Conservation (phyloP, 2,797 vertebrate genomes). For the Poeciliopsis infans region DNA sequence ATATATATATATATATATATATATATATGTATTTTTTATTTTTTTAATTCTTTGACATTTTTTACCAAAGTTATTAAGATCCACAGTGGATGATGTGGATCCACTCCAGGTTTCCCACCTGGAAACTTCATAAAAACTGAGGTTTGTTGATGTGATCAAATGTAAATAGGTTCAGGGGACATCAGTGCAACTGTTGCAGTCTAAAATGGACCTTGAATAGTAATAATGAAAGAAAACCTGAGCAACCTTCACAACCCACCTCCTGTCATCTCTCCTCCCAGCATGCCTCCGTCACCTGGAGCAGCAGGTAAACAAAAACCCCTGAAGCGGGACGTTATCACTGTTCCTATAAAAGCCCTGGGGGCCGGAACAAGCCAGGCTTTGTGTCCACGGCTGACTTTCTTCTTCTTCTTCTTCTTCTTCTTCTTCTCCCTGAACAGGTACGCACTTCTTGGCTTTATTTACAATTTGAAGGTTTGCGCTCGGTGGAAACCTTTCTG, state of each 20-base stretch:
- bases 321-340: background rate
- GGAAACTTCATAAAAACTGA: background rate
- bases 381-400: constrained; percentile 9
- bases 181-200: background rate
- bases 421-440: constrained; percentile 26
- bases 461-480: background rate
- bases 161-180: background rate
- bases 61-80: background rate
- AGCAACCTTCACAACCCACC: background rate
- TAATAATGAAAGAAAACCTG: background rate
- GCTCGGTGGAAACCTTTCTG: background rate
- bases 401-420: background rate
- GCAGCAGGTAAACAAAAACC: constrained; percentile 48
- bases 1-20: no score
- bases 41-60: background rate
- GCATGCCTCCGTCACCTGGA: constrained; percentile 31
- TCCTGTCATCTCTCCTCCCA: constrained; percentile 22
- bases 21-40: no score
- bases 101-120: background rate
- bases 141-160: background rate
- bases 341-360: background rate
- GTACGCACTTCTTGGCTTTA: constrained; percentile 30
- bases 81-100: background rate
- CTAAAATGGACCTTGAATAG: background rate
- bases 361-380: constrained; percentile 5